Percentiles rank a stretch among this genome's conserved stretches.
Conservation (phyloP, 2,113 vertebrate species). For the Panthera uncia region DNA sequence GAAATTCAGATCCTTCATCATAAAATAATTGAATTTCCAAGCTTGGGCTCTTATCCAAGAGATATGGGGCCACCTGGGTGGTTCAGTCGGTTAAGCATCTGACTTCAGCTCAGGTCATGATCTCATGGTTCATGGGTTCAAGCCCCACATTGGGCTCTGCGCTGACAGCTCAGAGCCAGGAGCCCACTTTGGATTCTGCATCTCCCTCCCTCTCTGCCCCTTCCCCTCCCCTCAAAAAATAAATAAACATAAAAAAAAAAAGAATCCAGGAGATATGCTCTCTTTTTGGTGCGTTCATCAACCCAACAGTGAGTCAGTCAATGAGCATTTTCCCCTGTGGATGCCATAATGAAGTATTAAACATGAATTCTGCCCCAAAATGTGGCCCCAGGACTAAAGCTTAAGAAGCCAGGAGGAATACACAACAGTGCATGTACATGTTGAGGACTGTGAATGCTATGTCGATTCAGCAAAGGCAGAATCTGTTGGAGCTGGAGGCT, state of each 20-base stretch:
- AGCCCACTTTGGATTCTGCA: no score
- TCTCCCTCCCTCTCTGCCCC: no score
- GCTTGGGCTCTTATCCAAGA: background rate
- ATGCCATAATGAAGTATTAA: background rate
- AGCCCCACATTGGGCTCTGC: no score
- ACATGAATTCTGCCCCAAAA: background rate
- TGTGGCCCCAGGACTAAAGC: background rate
- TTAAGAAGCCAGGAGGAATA: background rate
- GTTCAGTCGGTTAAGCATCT: no score
- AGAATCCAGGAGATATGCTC: background rate
- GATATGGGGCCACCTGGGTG: no score
- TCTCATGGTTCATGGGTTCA: no score
- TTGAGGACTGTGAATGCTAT: rapidly evolving
- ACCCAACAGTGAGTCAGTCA: background rate
- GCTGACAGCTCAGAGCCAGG: no score
- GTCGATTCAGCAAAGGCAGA: background rate
- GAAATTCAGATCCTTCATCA: slow-evolving; percentile 25
- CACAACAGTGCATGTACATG: rapidly evolving
- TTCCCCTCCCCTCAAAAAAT: no score
- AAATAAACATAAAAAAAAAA: no score
- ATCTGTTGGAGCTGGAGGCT: background rate
- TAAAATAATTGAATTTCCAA: slow-evolving; percentile 2
- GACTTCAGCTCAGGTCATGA: no score
- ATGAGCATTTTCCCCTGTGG: background rate
- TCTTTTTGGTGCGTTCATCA: background rate